Evolutionary conservation across 2,888 invertebrate genomes (phyloP), one percentile per base, ranked within the genome.

Genomic region (Tanypteryx hageni): DNA sequence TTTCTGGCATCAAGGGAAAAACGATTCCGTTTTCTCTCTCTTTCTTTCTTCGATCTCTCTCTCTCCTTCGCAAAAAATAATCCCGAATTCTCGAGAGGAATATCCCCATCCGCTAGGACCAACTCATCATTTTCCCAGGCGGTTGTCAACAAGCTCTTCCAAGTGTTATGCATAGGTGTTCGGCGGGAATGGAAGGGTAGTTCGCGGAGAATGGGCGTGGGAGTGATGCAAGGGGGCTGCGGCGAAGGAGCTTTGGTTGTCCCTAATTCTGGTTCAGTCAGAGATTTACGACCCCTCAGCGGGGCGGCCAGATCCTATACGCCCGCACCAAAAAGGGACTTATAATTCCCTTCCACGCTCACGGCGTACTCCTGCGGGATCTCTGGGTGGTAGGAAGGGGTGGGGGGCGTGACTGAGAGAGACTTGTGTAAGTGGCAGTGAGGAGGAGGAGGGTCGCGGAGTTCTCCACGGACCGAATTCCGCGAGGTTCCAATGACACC

Each of bases 231-330:
- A 18, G 86, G 31, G 31, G 18, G 10, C 27, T 18, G 61, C 86
- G 86, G 86, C 57, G 83, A 83, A 83, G 83, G 59, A 86, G 86
- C 27, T 59, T 86, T 59, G 64, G 59, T 86, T 86, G 86, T 59
- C 61, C 61, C 61, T 86, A 86, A 86, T 86, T 86, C 86, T 86
- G 86, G 86, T 18, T 61, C 86, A 86, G 86, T 86, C 86, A 86
- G 86, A 86, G 86, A 86, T 86, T 86, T 86, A 86, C 86, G 27
- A 22, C 61, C 27, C 86, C 86, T 64, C 61, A 13, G 86, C 31
- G 86, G 86, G 86, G 61, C 44, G 61, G 59, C 85, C 0, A 58
- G 59, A 31, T 61, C 86, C 9, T 83, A 83, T 83, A 83, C 83
- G 83, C 83, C 86, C 61, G 27, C 27, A 64, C 61, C 86, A 27